Evolutionary conservation across 2,797 vertebrate species (phyloP), one percentile per base, ranked within the genome.

Genomic region (Tangara arthus): DNA sequence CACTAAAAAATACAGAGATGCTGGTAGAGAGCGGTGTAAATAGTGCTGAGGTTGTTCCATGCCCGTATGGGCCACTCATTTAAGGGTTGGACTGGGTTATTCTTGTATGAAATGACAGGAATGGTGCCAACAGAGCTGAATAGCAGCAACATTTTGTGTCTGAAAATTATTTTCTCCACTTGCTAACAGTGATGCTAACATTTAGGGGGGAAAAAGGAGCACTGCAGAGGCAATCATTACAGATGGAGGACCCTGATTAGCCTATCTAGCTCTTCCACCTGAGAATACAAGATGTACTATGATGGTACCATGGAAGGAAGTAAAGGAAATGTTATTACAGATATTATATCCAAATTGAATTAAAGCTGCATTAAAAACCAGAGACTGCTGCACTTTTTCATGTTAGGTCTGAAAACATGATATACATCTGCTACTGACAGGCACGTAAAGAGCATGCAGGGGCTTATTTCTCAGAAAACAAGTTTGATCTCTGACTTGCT

Each of bases 261-360:
- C 24, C 61, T 53, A 60, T 72, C 80, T 78, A 57, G 59, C 64
- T 79, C 89, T 86, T 82, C 70, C 73, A 86, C 79, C 85, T 91
- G 82, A 88, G 87, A 93, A 90, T 81, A 53, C 56, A 88, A 88
- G 82, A 94, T 79, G 16, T 61, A 41, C 55, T 53, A 6, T 37
- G 80, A 69, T 88, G 49, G 35, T 49, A 49, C 35, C n/a, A 24
- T 15, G 66, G 82, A 82, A 94, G 85, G 87, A 94, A 93, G 82
- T 60, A 86, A 81, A 73, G 82, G 86, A 96, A 95, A 95, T 94
- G 52, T 82, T 65, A 94, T 96, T 96, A 84, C 44, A 84, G 73
- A 64, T 95, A 95, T 93, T 90, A 90, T 30, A 53, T 49, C 50
- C 72, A 91, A 96, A 96, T 42, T 76, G 90, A 96, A 95, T 95